These are phyloP conservation scores for Limosa lapponica DNA, from an alignment of 2,797 vertebrate species.

Conservation along the genomic window DNA sequence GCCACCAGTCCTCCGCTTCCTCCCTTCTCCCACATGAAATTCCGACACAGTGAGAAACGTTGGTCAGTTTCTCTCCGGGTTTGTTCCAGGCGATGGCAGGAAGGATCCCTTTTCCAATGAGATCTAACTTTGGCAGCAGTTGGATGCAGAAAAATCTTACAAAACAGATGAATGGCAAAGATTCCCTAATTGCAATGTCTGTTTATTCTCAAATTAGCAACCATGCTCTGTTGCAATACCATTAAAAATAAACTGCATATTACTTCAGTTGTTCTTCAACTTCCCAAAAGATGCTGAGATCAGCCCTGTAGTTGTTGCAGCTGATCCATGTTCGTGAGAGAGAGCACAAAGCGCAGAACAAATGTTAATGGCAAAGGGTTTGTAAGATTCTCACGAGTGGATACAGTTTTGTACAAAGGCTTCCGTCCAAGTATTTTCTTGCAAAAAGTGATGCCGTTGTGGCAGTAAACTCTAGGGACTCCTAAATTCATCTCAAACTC, in stretches of 20 bases:
- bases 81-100: neutral
- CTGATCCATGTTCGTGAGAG: neutral
- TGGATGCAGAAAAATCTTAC: constrained; percentile 45
- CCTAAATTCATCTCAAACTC: neutral
- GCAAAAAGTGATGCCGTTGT: neutral
- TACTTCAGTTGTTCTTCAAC: neutral
- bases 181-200: neutral
- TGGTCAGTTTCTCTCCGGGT: constrained; percentile 73
- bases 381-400: neutral
- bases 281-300: constrained; percentile 12
- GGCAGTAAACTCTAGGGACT: neutral
- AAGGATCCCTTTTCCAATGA: constrained; percentile 12
- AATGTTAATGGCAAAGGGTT: neutral
- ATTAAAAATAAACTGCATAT: constrained; percentile 24
- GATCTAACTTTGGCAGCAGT: constrained; percentile 39
- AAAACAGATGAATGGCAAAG: constrained; percentile 60
- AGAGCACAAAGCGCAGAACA: neutral
- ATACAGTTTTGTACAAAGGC: neutral
- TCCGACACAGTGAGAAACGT: constrained; percentile 76
- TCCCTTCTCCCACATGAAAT: constrained; percentile 58
- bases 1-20: constrained; percentile 69
- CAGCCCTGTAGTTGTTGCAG: constrained; percentile 17
- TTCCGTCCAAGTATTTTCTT: neutral
- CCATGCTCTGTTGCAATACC: neutral
- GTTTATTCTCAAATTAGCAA: constrained; percentile 26